These are phyloP conservation scores for Aplodontia rufa DNA, from an alignment of 2,113 vertebrate genomes.

Conservation along the genomic window DNA sequence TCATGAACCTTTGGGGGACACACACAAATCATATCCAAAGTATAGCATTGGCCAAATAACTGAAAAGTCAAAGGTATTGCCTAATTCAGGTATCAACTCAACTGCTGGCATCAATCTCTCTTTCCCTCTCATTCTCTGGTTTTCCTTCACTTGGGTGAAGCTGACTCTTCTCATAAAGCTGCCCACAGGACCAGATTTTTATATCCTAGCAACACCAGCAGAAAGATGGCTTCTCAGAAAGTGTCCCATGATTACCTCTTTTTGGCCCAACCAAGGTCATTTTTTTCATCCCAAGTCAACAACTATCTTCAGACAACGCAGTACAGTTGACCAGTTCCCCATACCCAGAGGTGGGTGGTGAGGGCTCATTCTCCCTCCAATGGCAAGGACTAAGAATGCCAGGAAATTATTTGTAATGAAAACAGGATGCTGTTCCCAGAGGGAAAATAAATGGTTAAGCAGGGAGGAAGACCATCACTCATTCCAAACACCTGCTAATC, in stretches of 20 bases:
- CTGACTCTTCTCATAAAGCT: background rate
- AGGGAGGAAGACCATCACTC: background rate
- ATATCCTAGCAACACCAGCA: background rate
- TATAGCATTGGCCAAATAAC: background rate
- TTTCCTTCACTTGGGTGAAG: background rate
- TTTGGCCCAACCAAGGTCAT: background rate
- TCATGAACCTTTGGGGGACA: no score
- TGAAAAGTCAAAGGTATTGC: background rate
- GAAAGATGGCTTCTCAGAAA: background rate
- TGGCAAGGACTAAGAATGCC: background rate
- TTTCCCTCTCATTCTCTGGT: no score
- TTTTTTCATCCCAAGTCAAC: background rate
- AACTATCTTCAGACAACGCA: background rate
- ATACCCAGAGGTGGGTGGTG: background rate
- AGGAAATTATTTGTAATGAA: background rate
- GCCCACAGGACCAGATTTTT: background rate
- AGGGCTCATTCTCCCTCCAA: background rate
- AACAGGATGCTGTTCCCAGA: background rate
- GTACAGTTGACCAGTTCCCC: background rate
- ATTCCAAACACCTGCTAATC: background rate
- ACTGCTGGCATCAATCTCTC: background rate
- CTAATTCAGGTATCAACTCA: background rate
- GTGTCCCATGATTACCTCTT: background rate
- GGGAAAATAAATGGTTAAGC: background rate
- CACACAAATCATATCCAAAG: background rate